A percentile compares a stretch with the other conserved stretches of the same genome.
phyloP scores from a whole-genome alignment of 2,797 vertebrate species.

The Apodemus agrarius region DNA sequence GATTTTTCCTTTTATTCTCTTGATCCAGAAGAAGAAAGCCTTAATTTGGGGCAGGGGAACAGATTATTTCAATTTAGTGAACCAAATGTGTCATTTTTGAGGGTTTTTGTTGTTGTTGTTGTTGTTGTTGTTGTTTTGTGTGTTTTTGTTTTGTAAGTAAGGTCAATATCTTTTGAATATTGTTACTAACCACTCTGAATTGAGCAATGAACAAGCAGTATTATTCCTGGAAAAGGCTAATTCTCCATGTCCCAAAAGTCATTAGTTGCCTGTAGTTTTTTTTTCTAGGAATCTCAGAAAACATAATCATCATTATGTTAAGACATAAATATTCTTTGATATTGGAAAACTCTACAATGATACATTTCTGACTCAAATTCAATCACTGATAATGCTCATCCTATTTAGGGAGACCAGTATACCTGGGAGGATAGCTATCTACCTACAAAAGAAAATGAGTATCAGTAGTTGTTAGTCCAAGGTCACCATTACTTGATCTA shows the following conservation, averaged over 20 bases:
- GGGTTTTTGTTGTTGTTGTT: too few relatives aligned
- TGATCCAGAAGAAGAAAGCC: neutral
- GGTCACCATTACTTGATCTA: neutral
- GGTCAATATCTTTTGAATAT: neutral
- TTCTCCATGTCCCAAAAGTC: neutral
- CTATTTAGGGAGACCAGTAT: neutral
- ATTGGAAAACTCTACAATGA: neutral
- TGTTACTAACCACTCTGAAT: neutral
- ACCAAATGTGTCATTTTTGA: neutral
- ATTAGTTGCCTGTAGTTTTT: neutral
- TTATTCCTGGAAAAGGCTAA: neutral
- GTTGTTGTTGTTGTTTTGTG: neutral
- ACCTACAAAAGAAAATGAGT: neutral
- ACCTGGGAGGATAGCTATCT: neutral
- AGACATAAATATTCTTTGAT: neutral
- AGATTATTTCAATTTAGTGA: conserved; percentile 6
- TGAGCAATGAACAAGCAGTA: neutral
- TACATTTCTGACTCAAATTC: neutral
- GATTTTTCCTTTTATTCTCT: neutral
- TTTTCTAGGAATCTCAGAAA: neutral
- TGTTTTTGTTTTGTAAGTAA: neutral
- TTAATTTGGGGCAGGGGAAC: neutral
- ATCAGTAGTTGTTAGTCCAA: neutral
- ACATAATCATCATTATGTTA: neutral
- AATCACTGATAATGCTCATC: neutral